Evolutionary conservation across 2,113 vertebrate genomes (phyloP).

Genomic region (Stercorarius parasiticus): DNA sequence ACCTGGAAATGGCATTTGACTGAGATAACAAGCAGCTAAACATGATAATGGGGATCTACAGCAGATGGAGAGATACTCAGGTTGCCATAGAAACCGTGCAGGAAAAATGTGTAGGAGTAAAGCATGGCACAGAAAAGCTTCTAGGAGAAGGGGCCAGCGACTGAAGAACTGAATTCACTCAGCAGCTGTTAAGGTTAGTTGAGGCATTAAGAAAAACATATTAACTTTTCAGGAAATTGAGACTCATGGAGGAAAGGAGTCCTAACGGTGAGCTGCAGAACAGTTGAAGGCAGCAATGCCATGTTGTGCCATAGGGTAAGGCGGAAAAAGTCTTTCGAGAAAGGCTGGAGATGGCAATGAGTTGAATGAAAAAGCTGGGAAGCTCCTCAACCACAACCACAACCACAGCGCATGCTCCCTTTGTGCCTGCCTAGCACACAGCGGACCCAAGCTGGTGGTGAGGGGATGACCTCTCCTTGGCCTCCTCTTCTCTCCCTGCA

Average conservation of each 20-base stretch:
- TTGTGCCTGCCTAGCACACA: neutral
- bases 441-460: fast-evolving
- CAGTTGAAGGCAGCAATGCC: neutral
- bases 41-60: neutral
- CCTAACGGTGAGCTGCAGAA: neutral
- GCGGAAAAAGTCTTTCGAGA: neutral
- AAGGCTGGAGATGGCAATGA: neutral
- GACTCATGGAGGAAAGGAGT: neutral
- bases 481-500: neutral
- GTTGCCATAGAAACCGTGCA: conserved; percentile 61
- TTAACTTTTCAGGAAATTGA: neutral
- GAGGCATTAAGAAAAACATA: neutral
- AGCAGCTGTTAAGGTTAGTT: neutral
- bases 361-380: neutral
- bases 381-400: neutral
- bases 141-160: neutral
- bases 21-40: conserved; percentile 3
- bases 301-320: neutral
- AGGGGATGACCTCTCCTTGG: neutral
- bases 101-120: conserved; percentile 46
- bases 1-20: conserved; percentile 2
- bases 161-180: neutral
- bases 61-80: conserved; percentile 16
- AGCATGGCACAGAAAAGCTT: neutral
- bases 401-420: fast-evolving